These are phyloP conservation scores for Antigone vipio DNA, from an alignment of 2,113 vertebrate genomes.

Conservation along the genomic window DNA sequence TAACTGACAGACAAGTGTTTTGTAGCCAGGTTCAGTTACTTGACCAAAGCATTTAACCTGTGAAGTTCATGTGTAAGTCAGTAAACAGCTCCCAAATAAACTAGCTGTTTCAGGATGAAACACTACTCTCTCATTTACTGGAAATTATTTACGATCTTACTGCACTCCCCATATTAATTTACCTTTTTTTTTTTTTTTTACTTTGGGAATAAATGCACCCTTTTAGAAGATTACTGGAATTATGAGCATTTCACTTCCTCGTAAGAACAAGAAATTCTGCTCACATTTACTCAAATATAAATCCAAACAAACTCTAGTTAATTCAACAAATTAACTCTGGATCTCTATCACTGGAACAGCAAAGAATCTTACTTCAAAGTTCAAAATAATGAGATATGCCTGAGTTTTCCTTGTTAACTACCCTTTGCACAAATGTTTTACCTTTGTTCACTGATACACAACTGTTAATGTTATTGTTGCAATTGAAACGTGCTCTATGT, in stretches of 20 bases:
- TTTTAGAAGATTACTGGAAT: not conserved
- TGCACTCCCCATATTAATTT: not conserved
- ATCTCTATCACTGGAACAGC: not conserved
- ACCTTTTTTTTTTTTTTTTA: no score
- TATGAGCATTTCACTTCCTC: not conserved
- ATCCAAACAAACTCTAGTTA: not conserved
- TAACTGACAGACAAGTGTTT: not conserved
- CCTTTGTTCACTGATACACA: not conserved
- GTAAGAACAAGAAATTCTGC: not conserved
- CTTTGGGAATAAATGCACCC: not conserved
- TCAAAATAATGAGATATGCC: not conserved
- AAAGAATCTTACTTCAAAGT: not conserved
- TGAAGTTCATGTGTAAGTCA: not conserved
- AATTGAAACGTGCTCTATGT: not conserved
- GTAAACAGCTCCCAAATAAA: not conserved
- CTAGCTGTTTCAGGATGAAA: conserved; percentile 12
- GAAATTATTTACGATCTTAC: not conserved
- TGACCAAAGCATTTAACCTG: not conserved
- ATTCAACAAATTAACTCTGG: not conserved
- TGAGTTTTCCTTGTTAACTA: not conserved
- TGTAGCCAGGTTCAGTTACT: not conserved
- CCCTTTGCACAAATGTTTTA: not conserved
- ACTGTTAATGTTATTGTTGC: not conserved
- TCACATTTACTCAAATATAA: not conserved
- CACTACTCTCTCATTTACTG: not conserved